These are phyloP conservation scores for Catostomus latipinnis DNA, from an alignment of 2,797 vertebrate species.

Conservation along the genomic window DNA sequence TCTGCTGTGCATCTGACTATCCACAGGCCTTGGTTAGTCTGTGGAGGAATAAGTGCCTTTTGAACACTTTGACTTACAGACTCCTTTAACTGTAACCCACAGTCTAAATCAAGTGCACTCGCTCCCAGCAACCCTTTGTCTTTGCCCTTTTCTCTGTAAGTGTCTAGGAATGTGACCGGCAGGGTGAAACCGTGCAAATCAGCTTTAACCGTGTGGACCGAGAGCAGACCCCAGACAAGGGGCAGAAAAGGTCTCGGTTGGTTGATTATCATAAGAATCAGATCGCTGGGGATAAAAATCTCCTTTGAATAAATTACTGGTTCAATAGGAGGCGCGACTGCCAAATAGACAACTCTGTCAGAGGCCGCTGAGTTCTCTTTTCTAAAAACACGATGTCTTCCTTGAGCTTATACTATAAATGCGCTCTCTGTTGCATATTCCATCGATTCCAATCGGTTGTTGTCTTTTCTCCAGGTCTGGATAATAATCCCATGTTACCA, in stretches of 20 bases:
- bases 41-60: slow-evolving; percentile 17
- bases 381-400: slow-evolving; percentile 72
- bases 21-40: not conserved
- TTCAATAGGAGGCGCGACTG: slow-evolving; percentile 84
- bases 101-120: slow-evolving; percentile 74
- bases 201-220: slow-evolving; percentile 81
- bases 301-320: slow-evolving; percentile 85
- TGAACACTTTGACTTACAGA: slow-evolving; percentile 76
- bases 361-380: slow-evolving; percentile 50
- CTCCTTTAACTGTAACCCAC: slow-evolving; percentile 67
- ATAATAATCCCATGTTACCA: slow-evolving; percentile 50
- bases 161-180: slow-evolving; percentile 81
- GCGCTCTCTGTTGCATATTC: slow-evolving; percentile 75
- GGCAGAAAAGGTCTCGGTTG: slow-evolving; percentile 79
- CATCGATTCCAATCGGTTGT: slow-evolving; percentile 49
- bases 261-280: slow-evolving; percentile 86
- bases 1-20: not conserved
- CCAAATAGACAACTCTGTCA: slow-evolving; percentile 85
- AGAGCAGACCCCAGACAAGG: slow-evolving; percentile 79
- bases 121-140: slow-evolving; percentile 72
- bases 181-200: slow-evolving; percentile 84
- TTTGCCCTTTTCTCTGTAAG: slow-evolving; percentile 71
- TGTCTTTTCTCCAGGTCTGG: slow-evolving; percentile 51
- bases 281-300: slow-evolving; percentile 82
- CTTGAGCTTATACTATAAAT: slow-evolving; percentile 76